These are phyloP conservation scores for Neuroscelio doddi DNA, from an alignment of 2,888 invertebrate species.

Conservation along the genomic window DNA sequence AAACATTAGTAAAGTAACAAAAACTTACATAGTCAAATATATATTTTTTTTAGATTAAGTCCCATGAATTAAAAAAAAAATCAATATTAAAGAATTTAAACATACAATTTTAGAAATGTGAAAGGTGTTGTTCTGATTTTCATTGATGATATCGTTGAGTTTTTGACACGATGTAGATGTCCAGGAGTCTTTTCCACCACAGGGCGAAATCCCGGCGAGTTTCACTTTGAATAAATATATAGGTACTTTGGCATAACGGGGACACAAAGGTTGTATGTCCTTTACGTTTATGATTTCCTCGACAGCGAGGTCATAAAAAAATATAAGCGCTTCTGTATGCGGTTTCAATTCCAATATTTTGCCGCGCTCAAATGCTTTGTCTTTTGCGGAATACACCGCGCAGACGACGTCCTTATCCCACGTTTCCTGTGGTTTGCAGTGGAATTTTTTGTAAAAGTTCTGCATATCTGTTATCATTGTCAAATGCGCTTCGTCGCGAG, in stretches of 20 bases:
- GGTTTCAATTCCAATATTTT: constrained; percentile 72
- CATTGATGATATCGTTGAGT: constrained; percentile 74
- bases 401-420: constrained; percentile 76
- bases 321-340: constrained; percentile 73
- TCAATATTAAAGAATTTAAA: constrained; percentile 11
- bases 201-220: constrained; percentile 80
- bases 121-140: constrained; percentile 71
- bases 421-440: constrained; percentile 22
- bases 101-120: constrained; percentile 76
- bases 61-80: not conserved
- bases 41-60: not conserved
- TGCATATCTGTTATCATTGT: constrained; percentile 75
- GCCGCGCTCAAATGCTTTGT: constrained; percentile 79
- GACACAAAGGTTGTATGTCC: constrained; percentile 74
- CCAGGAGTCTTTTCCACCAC: constrained; percentile 78
- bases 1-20: no score
- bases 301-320: constrained; percentile 79
- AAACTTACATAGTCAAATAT: no score
- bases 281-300: constrained; percentile 72
- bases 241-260: constrained; percentile 73
- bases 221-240: constrained; percentile 80
- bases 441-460: constrained; percentile 71
- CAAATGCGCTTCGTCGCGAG: constrained; percentile 72
- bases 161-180: constrained; percentile 77
- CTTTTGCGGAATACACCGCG: constrained; percentile 72